These are phyloP conservation scores for Potorous gilbertii DNA, from an alignment of 2,797 vertebrate genomes.

Conservation along the genomic window DNA sequence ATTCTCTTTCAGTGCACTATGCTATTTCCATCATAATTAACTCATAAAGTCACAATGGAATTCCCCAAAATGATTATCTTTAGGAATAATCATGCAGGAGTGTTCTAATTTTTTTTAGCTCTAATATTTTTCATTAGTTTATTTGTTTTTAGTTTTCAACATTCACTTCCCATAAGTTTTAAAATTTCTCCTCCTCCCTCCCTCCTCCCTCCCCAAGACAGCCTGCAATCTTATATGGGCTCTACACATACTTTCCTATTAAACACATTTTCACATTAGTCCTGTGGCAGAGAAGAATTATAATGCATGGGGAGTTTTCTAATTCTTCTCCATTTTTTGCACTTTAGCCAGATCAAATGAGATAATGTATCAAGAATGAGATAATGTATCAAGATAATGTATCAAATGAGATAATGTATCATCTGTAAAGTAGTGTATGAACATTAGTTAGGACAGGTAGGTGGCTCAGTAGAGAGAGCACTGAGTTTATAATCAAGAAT, in stretches of 20 bases:
- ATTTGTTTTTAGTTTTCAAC: too few relatives aligned
- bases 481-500: not conserved
- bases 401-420: not conserved
- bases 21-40: not conserved
- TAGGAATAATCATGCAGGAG: conserved; percentile 2
- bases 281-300: too few relatives aligned
- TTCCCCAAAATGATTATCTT: not conserved
- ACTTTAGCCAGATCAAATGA: not conserved
- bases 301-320: not conserved
- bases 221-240: too few relatives aligned
- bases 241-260: too few relatives aligned
- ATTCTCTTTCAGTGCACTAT: not conserved
- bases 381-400: too few relatives aligned
- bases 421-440: not conserved
- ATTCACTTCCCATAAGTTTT: too few relatives aligned
- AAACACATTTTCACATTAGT: too few relatives aligned
- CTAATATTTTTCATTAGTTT: too few relatives aligned
- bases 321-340: not conserved
- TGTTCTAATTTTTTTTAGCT: not conserved
- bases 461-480: not conserved
- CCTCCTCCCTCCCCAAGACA: too few relatives aligned
- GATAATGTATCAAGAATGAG: not conserved
- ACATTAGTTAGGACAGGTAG: not conserved
- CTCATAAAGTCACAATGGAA: conserved; percentile 4
- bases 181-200: too few relatives aligned